These are phyloP conservation scores for Gymnopithys bicolor DNA, from an alignment of 2,797 vertebrate species.

Conservation along the genomic window DNA sequence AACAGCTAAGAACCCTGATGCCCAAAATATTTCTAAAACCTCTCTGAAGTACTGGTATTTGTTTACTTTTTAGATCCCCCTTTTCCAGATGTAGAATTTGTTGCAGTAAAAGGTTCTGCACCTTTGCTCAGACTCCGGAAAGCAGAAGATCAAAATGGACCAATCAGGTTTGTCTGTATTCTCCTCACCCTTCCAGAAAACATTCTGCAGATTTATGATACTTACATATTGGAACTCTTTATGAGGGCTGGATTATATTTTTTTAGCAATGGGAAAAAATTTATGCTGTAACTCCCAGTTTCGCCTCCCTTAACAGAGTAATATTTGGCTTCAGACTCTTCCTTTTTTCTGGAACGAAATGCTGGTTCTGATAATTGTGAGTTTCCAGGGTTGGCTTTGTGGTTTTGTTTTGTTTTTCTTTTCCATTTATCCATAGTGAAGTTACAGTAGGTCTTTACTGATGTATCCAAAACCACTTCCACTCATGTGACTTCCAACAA, in stretches of 20 bases:
- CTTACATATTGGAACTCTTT: neutral
- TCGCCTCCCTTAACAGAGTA: neutral
- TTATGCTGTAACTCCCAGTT: neutral
- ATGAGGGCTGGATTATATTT: neutral
- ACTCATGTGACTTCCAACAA: neutral
- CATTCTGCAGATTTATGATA: neutral
- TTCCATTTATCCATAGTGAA: neutral
- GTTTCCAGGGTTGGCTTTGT: neutral
- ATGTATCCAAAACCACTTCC: neutral
- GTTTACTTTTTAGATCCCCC: constrained; percentile 80
- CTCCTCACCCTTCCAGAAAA: neutral
- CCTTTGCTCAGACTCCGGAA: constrained; percentile 83
- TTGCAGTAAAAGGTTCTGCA: constrained; percentile 74
- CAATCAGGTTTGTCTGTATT: constrained; percentile 83
- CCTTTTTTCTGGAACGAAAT: neutral
- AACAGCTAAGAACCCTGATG: neutral
- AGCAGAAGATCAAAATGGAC: constrained; percentile 81
- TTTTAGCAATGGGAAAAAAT: neutral
- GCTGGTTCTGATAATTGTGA: neutral
- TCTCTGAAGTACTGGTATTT: neutral
- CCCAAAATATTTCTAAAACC: neutral
- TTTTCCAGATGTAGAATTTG: constrained; percentile 82
- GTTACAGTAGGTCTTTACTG: neutral
- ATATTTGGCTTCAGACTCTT: neutral
- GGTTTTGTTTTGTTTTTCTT: neutral